A percentile compares a stretch with the other conserved stretches of the same genome.
Evolutionary conservation across 1,140 invertebrate genomes (phyloP).

Genomic region (Pseudobourletiella spinata): DNA sequence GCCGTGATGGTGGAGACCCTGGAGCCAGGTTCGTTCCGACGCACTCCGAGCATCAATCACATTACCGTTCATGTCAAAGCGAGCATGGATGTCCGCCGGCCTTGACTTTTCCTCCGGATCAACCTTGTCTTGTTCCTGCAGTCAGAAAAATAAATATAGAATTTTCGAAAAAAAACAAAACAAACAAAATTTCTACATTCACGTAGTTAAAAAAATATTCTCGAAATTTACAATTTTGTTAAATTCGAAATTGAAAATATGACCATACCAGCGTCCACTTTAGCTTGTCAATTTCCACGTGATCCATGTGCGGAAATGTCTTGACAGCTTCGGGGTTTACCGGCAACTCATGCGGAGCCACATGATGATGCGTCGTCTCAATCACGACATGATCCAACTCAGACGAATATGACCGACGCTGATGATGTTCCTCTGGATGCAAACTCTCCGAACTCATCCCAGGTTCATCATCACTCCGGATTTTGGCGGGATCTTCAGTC

Average conservation of each 20-base stretch:
- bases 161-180: background rate
- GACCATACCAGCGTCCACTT: conserved; percentile 60
- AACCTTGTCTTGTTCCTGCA: background rate
- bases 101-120: background rate
- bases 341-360: conserved; percentile 39
- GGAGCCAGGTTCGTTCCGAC: conserved; percentile 50
- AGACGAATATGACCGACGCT: background rate
- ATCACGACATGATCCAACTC: background rate
- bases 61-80: conserved; percentile 52
- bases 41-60: conserved; percentile 56
- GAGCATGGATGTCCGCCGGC: conserved; percentile 43
- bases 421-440: background rate
- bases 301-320: conserved; percentile 73
- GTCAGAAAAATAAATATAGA: background rate
- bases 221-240: background rate
- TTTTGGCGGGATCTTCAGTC: background rate
- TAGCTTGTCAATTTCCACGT: conserved; percentile 69
- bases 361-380: background rate
- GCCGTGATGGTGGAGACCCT: conserved; percentile 78
- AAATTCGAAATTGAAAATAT: background rate
- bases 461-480: background rate
- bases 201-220: background rate
- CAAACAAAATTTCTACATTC: background rate
- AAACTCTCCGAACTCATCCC: background rate
- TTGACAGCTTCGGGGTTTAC: conserved; percentile 52